Percentiles rank a stretch among this genome's conserved stretches.
These are phyloP conservation scores for Drosophila buzzatii DNA, from an alignment of 2,888 invertebrate species.

Conservation along the genomic window DNA sequence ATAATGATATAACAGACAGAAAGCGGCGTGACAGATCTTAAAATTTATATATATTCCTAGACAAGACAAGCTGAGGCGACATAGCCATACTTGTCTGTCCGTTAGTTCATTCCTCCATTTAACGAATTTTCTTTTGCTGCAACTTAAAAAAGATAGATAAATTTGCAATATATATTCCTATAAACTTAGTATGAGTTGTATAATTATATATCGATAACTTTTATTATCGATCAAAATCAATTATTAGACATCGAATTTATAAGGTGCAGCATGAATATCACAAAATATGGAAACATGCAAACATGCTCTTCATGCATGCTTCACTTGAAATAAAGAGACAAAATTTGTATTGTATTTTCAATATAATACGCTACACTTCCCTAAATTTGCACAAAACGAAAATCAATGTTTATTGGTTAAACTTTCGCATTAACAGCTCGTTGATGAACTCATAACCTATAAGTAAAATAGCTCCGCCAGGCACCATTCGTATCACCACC, in stretches of 20 bases:
- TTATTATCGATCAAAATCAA: neutral
- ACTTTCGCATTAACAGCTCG: neutral
- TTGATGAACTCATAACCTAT: neutral
- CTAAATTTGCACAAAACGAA: no score
- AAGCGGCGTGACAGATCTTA: no score
- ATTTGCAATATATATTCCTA: neutral
- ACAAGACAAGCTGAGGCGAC: neutral
- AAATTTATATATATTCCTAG: no score
- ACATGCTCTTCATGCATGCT: fast-evolving
- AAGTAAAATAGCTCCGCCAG: neutral
- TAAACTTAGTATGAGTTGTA: no score
- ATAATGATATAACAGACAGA: no score
- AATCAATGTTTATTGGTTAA: neutral
- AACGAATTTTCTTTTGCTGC: no score
- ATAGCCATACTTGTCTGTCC: neutral
- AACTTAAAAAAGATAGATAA: no score
- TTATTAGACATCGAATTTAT: neutral
- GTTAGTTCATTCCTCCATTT: no score
- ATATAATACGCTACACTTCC: no score
- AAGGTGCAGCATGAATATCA: neutral
- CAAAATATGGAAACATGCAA: neutral
- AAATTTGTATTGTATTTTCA: neutral
- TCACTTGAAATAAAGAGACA: neutral
- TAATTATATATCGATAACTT: no score
- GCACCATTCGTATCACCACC: neutral